Percentiles rank a stretch among this genome's conserved stretches.
Conservation (phyloP, 2,113 vertebrate species). For the Oryzias curvinotus region DNA sequence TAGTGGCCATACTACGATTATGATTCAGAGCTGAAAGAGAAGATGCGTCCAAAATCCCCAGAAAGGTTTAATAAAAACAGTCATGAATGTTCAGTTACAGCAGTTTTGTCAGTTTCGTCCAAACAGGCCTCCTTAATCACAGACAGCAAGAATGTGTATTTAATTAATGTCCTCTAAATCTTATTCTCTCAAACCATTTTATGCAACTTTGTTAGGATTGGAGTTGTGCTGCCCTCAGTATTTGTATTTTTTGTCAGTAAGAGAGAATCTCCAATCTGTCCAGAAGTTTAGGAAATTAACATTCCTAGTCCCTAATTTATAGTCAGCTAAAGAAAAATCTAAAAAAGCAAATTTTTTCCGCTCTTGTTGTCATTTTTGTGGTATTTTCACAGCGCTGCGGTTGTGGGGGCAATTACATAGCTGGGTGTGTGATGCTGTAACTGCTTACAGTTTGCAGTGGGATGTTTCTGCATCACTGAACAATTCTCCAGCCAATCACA, state of each 20-base stretch:
- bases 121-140: constrained; percentile 33
- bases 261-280: constrained; percentile 35
- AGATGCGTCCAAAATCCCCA: constrained; percentile 33
- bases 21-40: constrained; percentile 50
- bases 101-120: constrained; percentile 41
- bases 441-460: constrained; percentile 8
- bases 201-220: too few relatives aligned
- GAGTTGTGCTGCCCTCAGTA: constrained; percentile 11
- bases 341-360: constrained; percentile 15
- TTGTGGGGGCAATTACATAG: constrained; percentile 28
- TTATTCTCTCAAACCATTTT: background rate
- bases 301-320: constrained; percentile 44
- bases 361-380: constrained; percentile 48
- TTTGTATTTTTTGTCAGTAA: constrained; percentile 34
- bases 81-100: constrained; percentile 52
- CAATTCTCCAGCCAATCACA: constrained; percentile 1
- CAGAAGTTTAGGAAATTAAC: constrained; percentile 53
- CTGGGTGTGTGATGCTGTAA: constrained; percentile 9
- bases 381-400: constrained; percentile 67
- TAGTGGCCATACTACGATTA: constrained; percentile 63
- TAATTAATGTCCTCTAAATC: background rate
- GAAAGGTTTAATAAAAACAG: constrained; percentile 26
- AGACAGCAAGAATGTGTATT: constrained; percentile 33
- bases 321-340: constrained; percentile 17
- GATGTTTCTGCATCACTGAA: background rate